A percentile compares a stretch with the other conserved stretches of the same genome.
phyloP scores from a whole-genome alignment of 2,113 vertebrate species.

The Diphyllodes magnificus region DNA sequence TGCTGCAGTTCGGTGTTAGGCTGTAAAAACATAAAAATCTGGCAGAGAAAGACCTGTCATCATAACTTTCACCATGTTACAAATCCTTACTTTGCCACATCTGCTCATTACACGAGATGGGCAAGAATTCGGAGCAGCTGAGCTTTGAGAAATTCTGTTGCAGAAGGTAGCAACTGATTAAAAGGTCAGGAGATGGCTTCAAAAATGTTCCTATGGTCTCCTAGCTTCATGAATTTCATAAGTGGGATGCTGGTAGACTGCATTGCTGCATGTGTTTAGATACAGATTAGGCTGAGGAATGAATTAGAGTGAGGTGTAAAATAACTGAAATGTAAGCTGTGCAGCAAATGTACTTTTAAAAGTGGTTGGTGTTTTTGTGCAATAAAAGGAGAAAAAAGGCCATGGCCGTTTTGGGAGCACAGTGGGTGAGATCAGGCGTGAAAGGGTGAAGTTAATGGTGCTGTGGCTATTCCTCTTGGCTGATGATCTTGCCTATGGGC shows the following conservation, averaged over 20 bases:
- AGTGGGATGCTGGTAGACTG: background rate
- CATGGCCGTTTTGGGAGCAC: background rate
- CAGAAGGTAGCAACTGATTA: constrained; percentile 32
- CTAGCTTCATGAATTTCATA: background rate
- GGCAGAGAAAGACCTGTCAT: constrained; percentile 54
- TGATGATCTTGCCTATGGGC: background rate
- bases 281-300: background rate
- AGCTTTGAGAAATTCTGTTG: constrained; percentile 35
- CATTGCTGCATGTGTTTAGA: background rate
- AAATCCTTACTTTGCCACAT: constrained; percentile 59
- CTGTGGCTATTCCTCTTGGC: background rate
- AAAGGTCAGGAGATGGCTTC: constrained; percentile 12
- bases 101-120: constrained; percentile 52
- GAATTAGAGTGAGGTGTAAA: constrained; percentile 38
- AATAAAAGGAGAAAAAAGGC: background rate
- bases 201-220: background rate
- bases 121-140: constrained; percentile 22
- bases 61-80: constrained; percentile 58
- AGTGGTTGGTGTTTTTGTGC: background rate
- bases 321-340: constrained; percentile 44
- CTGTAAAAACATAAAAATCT: constrained; percentile 57
- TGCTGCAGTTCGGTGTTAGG: constrained; percentile 26
- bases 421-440: background rate
- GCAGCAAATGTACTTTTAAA: background rate
- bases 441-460: background rate